Percentiles rank a stretch among this genome's conserved stretches.
phyloP scores from a whole-genome alignment of 2,888 invertebrate genomes.

The Neuroscelio doddi region DNA sequence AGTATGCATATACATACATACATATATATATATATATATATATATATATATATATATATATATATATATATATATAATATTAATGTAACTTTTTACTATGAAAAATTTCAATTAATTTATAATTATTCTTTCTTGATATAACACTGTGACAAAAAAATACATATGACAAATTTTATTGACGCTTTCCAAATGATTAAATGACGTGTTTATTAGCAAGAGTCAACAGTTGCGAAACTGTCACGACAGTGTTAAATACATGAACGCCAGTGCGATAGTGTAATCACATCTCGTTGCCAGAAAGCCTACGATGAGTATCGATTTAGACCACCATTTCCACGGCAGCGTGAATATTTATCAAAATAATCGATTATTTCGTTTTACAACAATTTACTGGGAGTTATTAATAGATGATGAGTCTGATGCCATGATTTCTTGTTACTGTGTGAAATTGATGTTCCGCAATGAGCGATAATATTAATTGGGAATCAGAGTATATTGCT shows the following conservation, averaged over 20 bases:
- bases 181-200: conserved; percentile 43
- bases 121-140: too few relatives aligned
- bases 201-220: conserved; percentile 51
- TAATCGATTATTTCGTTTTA: conserved; percentile 32
- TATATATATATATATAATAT: too few relatives aligned
- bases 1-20: too few relatives aligned
- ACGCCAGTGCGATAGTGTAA: conserved; percentile 22
- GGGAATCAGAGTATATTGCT: background rate
- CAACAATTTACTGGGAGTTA: conserved; percentile 24
- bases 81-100: too few relatives aligned
- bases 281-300: conserved; percentile 36
- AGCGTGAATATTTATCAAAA: conserved; percentile 38
- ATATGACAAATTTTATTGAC: conserved; percentile 37
- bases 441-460: conserved; percentile 25
- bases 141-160: too few relatives aligned
- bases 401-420: conserved; percentile 35
- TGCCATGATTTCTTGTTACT: conserved; percentile 32
- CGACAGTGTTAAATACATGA: conserved; percentile 32
- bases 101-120: too few relatives aligned
- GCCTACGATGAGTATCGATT: conserved; percentile 44
- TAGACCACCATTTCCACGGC: conserved; percentile 32
- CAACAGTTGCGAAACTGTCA: conserved; percentile 44
- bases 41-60: too few relatives aligned
- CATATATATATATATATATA: too few relatives aligned
- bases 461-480: conserved; percentile 24